These are phyloP conservation scores for Amazona ochrocephala DNA, from an alignment of 2,797 vertebrate species.

Conservation along the genomic window DNA sequence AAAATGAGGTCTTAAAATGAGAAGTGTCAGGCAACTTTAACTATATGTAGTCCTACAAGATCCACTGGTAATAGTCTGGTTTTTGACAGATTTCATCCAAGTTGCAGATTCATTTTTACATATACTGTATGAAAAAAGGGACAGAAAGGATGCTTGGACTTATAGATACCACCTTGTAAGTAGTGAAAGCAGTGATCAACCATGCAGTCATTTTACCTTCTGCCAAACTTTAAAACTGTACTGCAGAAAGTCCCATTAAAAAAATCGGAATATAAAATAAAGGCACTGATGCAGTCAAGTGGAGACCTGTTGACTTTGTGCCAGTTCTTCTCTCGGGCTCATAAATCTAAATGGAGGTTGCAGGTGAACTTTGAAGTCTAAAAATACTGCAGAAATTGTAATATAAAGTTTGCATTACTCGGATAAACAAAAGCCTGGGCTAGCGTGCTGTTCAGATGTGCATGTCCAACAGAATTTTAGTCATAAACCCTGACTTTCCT, in stretches of 20 bases:
- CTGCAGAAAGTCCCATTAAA: background rate
- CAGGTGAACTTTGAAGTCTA: background rate
- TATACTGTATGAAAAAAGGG: background rate
- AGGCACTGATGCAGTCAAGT: background rate
- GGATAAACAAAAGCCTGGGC: background rate
- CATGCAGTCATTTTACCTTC: background rate
- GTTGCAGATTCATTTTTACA: conserved; percentile 44
- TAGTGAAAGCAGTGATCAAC: background rate
- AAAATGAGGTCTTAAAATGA: conserved; percentile 56
- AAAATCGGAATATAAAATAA: background rate
- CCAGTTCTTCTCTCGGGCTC: background rate
- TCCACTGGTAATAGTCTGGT: conserved; percentile 25
- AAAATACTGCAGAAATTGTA: background rate
- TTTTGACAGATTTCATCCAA: conserved; percentile 64
- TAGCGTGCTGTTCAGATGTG: background rate
- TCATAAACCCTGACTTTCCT: background rate
- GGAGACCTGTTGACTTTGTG: background rate
- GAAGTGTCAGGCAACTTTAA: conserved; percentile 55
- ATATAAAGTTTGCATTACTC: background rate
- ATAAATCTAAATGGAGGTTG: background rate
- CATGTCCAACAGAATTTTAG: background rate
- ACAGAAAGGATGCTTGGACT: background rate
- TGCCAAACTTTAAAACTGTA: background rate
- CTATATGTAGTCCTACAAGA: conserved; percentile 36
- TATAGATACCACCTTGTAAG: background rate